Conservation (phyloP, 1,140 invertebrate species). For the Adoxophyes honmai region DNA sequence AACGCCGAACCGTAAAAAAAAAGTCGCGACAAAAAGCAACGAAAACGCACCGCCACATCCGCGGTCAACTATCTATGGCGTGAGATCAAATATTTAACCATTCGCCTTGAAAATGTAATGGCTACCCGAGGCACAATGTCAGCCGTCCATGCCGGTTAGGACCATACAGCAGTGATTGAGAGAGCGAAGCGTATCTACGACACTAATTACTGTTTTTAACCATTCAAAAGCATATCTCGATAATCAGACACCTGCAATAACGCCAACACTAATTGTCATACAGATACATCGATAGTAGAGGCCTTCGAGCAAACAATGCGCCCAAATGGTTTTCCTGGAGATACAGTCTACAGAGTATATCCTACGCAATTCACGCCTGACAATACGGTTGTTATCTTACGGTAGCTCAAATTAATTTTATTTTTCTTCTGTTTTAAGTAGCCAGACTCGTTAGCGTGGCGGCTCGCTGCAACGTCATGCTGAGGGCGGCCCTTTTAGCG, state of each 20-base stretch:
- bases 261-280: slow-evolving; percentile 19
- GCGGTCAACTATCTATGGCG: slow-evolving; percentile 46
- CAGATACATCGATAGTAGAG: slow-evolving; percentile 6
- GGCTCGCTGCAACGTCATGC: no score
- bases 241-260: slow-evolving; percentile 20
- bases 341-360: no score
- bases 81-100: slow-evolving; percentile 51
- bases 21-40: slow-evolving; percentile 19
- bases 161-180: not conserved
- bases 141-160: slow-evolving; percentile 23
- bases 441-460: no score
- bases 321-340: slow-evolving; percentile 20
- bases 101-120: slow-evolving; percentile 56
- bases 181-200: not conserved
- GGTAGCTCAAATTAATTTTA: no score
- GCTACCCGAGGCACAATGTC: slow-evolving; percentile 18
- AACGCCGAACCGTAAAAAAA: no score
- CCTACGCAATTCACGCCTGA: no score
- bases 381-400: no score
- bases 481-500: no score
- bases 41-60: slow-evolving; percentile 37
- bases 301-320: slow-evolving; percentile 25
- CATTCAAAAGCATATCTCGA: slow-evolving; percentile 1
- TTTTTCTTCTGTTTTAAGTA: no score
- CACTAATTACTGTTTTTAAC: slow-evolving; percentile 4